Evolutionary conservation across 2,888 invertebrate species (phyloP).

Genomic region (Phaonia tiefii): DNA sequence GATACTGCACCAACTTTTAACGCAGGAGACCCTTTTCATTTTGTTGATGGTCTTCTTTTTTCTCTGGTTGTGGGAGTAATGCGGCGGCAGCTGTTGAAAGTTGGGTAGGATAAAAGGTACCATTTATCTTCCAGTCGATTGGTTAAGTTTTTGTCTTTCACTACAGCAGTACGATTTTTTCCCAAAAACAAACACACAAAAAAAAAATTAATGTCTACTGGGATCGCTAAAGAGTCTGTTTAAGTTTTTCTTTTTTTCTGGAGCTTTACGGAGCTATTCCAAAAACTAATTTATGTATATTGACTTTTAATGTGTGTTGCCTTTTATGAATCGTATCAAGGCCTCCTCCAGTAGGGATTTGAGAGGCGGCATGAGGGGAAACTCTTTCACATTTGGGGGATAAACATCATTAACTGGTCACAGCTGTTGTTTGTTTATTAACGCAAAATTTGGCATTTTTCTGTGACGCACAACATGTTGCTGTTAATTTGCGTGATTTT

Average conservation of each 20-base stretch:
- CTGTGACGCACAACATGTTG: constrained; percentile 51
- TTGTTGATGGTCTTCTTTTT: constrained; percentile 17
- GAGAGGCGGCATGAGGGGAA: not conserved
- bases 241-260: not conserved
- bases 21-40: constrained; percentile 7
- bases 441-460: constrained; percentile 49
- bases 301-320: constrained; percentile 50
- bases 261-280: not conserved
- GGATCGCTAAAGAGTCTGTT: not conserved
- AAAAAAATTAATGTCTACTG: constrained; percentile 4
- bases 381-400: not conserved
- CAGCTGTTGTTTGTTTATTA: constrained; percentile 61
- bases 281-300: constrained; percentile 51
- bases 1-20: constrained; percentile 11
- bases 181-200: not conserved
- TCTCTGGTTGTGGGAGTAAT: not conserved
- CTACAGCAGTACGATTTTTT: not conserved
- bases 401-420: constrained; percentile 35
- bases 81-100: constrained; percentile 22
- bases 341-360: not conserved
- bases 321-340: constrained; percentile 29
- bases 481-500: constrained; percentile 39
- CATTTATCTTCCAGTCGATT: constrained; percentile 50
- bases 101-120: constrained; percentile 13
- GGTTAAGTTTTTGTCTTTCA: constrained; percentile 28